phyloP scores from a whole-genome alignment of 53 echinoderm and acorn worm genomes.

The Astropecten irregularis region DNA sequence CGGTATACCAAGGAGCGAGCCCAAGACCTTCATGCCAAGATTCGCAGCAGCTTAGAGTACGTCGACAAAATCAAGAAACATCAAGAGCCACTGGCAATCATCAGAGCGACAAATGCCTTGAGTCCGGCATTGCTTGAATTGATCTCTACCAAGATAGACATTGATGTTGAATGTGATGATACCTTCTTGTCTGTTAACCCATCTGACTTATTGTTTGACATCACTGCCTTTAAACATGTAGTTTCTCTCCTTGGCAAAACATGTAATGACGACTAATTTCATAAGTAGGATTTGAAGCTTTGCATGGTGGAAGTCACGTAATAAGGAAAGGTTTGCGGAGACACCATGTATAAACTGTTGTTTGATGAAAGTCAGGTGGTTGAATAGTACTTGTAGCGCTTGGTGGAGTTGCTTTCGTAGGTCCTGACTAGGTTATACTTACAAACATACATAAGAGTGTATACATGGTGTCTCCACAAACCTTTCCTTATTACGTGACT shows the following conservation, averaged over 20 bases:
- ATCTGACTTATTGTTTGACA: neutral
- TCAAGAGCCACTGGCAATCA: neutral
- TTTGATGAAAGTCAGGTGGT: too few relatives aligned
- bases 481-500: too few relatives aligned
- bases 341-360: too few relatives aligned
- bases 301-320: too few relatives aligned
- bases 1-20: neutral
- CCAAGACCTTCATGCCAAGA: neutral
- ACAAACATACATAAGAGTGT: too few relatives aligned
- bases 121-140: slow-evolving; percentile 1
- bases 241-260: slow-evolving; percentile 1
- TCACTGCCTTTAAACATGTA: neutral
- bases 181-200: neutral
- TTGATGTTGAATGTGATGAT: neutral
- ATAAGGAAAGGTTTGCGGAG: too few relatives aligned
- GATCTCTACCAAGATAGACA: neutral
- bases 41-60: slow-evolving; percentile 22
- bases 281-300: too few relatives aligned
- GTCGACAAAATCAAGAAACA: neutral
- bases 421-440: too few relatives aligned
- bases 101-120: neutral
- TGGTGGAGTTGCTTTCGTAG: too few relatives aligned
- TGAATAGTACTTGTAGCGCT: too few relatives aligned
- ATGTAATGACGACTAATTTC: too few relatives aligned
- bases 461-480: too few relatives aligned